A percentile compares a stretch with the other conserved stretches of the same genome.
These are phyloP conservation scores for Cyprinella venusta DNA, from an alignment of 2,797 vertebrate species.

Conservation along the genomic window DNA sequence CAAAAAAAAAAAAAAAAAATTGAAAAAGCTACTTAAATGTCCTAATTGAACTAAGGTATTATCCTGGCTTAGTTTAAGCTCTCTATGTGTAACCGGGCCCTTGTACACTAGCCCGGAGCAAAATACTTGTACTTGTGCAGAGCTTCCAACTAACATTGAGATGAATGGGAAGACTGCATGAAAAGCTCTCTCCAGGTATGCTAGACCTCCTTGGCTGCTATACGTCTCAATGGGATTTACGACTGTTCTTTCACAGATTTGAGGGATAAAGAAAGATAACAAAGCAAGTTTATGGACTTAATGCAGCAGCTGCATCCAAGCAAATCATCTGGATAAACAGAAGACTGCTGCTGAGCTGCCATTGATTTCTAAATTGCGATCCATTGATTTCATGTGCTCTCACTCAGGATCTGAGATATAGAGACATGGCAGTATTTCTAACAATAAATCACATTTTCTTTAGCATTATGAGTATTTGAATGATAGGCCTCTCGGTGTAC, in stretches of 20 bases:
- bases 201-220: neutral
- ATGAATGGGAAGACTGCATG: conserved; percentile 17
- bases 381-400: conserved; percentile 72
- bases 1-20: neutral
- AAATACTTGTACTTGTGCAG: neutral
- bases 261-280: conserved; percentile 54
- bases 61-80: neutral
- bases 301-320: conserved; percentile 56
- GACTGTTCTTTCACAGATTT: conserved; percentile 50
- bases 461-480: conserved; percentile 14
- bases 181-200: conserved; percentile 7
- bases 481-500: conserved; percentile 1
- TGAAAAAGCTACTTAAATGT: neutral
- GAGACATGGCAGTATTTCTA: conserved; percentile 16
- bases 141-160: neutral
- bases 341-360: conserved; percentile 60
- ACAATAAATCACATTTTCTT: conserved; percentile 50
- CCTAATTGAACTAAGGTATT: neutral
- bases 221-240: conserved; percentile 56
- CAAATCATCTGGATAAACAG: conserved; percentile 64
- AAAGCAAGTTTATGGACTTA: conserved; percentile 63
- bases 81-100: neutral
- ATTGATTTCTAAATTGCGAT: conserved; percentile 66
- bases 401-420: conserved; percentile 64
- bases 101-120: conserved; percentile 50